Percentiles rank a stretch among this genome's conserved stretches.
Conservation (phyloP, 1,140 invertebrate species). For the Drosophila azteca region DNA sequence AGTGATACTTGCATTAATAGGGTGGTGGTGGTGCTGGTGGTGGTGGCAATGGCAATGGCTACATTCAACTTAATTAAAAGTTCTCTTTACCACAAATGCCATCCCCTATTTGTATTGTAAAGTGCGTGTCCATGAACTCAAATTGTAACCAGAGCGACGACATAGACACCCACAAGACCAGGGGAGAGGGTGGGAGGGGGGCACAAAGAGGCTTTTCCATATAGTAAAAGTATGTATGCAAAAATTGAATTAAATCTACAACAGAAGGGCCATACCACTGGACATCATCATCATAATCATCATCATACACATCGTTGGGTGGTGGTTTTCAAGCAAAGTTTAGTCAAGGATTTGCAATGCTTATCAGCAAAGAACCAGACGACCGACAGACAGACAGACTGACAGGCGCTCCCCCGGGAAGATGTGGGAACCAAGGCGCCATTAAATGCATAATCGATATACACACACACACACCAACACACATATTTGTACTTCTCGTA, state of each 20-base stretch:
- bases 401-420: not conserved
- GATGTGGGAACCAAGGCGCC: slow-evolving; percentile 27
- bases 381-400: not conserved
- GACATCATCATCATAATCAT: slow-evolving; percentile 1
- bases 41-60: slow-evolving; percentile 15
- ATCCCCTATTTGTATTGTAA: slow-evolving; percentile 54
- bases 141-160: slow-evolving; percentile 59
- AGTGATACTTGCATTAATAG: slow-evolving; percentile 22
- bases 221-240: not conserved
- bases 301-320: slow-evolving; percentile 9
- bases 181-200: not conserved
- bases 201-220: not conserved
- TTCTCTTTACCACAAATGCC: slow-evolving; percentile 38
- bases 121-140: slow-evolving; percentile 69
- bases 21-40: not conserved
- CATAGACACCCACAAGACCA: slow-evolving; percentile 19
- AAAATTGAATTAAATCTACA: slow-evolving; percentile 24
- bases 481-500: not conserved
- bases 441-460: slow-evolving; percentile 37
- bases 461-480: not conserved
- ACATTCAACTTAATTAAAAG: slow-evolving; percentile 67
- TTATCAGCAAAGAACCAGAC: slow-evolving; percentile 45
- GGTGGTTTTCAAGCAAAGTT: slow-evolving; percentile 36
- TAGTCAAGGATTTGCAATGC: slow-evolving; percentile 26
- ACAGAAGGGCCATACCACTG: not conserved